Conservation (phyloP, 2,113 vertebrate species). For the Nesospiza acunhae region DNA sequence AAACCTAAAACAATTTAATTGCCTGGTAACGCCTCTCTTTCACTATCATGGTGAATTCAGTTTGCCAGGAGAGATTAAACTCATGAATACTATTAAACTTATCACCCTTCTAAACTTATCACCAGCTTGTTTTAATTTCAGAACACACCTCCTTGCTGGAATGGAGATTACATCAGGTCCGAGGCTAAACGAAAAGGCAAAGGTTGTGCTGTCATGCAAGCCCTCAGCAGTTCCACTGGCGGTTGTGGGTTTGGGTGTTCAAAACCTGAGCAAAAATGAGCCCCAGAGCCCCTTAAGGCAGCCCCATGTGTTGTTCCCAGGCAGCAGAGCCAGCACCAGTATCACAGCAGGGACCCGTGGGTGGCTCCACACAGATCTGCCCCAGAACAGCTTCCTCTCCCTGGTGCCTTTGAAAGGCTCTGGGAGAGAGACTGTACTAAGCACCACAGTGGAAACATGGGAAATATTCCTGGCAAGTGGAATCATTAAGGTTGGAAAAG, state of each 20-base stretch:
- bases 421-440: not conserved
- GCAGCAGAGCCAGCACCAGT: not conserved
- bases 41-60: not conserved
- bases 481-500: not conserved
- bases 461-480: not conserved
- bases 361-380: not conserved
- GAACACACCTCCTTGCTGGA: not conserved
- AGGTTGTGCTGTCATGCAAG: not conserved
- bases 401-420: not conserved
- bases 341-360: not conserved
- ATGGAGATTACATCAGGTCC: not conserved
- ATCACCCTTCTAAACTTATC: not conserved
- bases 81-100: not conserved
- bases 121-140: not conserved
- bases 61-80: slow-evolving; percentile 34
- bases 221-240: not conserved
- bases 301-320: not conserved
- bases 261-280: not conserved
- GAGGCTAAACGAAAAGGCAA: not conserved
- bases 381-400: not conserved
- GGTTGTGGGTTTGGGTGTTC: not conserved
- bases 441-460: not conserved
- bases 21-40: not conserved
- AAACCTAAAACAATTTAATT: not conserved
- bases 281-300: not conserved